Conservation (phyloP, 1,140 invertebrate species). For the Bombus pascuorum region DNA sequence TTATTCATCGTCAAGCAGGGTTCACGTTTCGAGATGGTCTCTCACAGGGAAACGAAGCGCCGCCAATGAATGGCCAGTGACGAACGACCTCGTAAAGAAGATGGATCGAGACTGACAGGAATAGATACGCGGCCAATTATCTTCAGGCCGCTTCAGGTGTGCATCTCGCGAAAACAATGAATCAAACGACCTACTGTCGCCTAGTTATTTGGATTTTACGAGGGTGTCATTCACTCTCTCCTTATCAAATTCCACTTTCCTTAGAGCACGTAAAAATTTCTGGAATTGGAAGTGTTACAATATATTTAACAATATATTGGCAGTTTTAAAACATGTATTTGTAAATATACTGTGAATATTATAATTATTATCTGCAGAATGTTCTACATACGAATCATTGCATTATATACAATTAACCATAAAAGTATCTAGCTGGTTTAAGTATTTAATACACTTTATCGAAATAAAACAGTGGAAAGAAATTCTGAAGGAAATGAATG, state of each 20-base stretch:
- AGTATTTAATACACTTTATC: too few species aligned
- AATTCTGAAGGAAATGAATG: too few species aligned
- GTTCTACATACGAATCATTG: too few species aligned
- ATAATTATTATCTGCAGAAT: too few species aligned
- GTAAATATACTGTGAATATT: too few species aligned
- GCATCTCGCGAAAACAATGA: constrained; percentile 55
- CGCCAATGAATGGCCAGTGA: constrained; percentile 60
- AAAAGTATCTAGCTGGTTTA: too few species aligned
- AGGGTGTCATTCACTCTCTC: background rate
- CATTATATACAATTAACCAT: too few species aligned
- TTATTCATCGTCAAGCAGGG: constrained; percentile 14
- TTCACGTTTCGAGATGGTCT: constrained; percentile 39
- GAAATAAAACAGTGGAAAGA: too few species aligned
- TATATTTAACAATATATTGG: too few species aligned
- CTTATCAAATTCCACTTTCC: background rate
- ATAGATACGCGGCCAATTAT: constrained; percentile 60
- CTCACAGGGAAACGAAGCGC: constrained; percentile 26
- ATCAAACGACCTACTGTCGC: constrained; percentile 27
- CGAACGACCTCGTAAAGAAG: constrained; percentile 60
- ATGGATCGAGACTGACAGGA: constrained; percentile 53
- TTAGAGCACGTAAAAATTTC: too few species aligned
- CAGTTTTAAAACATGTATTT: too few species aligned
- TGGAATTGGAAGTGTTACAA: too few species aligned
- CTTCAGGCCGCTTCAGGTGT: constrained; percentile 40
- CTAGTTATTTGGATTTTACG: constrained; percentile 28